Evolutionary conservation across 1,140 invertebrate species (phyloP), one percentile per base, ranked within the genome.

Genomic region (Limonius californicus): DNA sequence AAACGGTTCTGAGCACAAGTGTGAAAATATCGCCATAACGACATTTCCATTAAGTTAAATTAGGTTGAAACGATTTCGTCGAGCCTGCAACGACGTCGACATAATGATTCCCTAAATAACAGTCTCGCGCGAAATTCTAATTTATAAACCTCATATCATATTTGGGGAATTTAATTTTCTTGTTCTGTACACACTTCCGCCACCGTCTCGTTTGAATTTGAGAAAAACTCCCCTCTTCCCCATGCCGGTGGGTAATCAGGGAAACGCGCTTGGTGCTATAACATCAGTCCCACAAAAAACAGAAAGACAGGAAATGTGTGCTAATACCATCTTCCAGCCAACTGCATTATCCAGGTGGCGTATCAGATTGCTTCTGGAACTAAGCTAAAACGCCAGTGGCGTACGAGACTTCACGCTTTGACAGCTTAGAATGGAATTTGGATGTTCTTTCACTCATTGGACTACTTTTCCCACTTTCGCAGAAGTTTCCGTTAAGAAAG

Each of bases 331-430:
- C 45, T 50, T 50, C 14, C 45, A 50, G 16, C 7, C 43, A 50
- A 50, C 20, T 50, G 16, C 42, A 45, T 45, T 45, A 45, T 45
- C 42, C 16, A 45, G 42, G 42, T 45, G 16, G 42, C 16, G 45
- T 50, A 18, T 50, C n/a, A 21, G 16, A 50, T 50, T 50, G 45
- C 45, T 50, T 50, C 45, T 19, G n/a, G 9, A 18, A 12, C 45
- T 50, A 50, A 50, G 20, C 45, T 50, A 50, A 50, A 50, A 50
- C 20, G 45, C 20, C 45, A 50, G 45, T 50, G 45, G 45, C 45
- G 45, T 50, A 19, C 45, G 2, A 7, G 6, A 21, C 2, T 19
- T 50, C 19, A 8, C 16, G 15, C 4, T 18, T 45, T 50, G 9
- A 18, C 45, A 19, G 20, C 16, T 8, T 14, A 50, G 45, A 50